Percentiles rank a stretch among this genome's conserved stretches.
These are phyloP conservation scores for Acrocephalus arundinaceus DNA, from an alignment of 2,113 vertebrate genomes.

Conservation along the genomic window DNA sequence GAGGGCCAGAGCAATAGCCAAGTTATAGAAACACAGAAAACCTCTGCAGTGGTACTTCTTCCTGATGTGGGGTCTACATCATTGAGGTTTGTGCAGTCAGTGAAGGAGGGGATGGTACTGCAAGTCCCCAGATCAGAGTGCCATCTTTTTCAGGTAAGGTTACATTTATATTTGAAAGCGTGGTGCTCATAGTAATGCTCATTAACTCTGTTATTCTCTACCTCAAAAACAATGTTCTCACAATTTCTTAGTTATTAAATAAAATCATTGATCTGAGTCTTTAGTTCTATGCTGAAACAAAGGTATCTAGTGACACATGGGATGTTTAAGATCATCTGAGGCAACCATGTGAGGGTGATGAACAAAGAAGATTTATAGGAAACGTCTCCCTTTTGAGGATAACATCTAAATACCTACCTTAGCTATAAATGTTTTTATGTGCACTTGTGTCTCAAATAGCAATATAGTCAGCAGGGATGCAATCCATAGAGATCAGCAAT, in stretches of 20 bases:
- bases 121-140: slow-evolving; percentile 89
- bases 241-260: background rate
- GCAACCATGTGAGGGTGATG: background rate
- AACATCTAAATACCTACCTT: background rate
- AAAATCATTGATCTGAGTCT: background rate
- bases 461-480: background rate
- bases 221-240: background rate
- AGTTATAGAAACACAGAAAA: slow-evolving; percentile 91
- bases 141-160: slow-evolving; percentile 89
- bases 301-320: background rate
- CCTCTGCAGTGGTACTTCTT: slow-evolving; percentile 87
- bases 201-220: background rate
- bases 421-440: background rate
- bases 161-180: background rate
- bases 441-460: background rate
- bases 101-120: slow-evolving; percentile 90
- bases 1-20: slow-evolving; percentile 89
- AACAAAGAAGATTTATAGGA: background rate
- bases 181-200: background rate
- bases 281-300: background rate
- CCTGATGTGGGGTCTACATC: slow-evolving; percentile 90
- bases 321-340: background rate
- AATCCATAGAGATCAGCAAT: background rate
- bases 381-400: background rate
- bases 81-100: slow-evolving; percentile 91